Evolutionary conservation across 2,797 vertebrate species (phyloP), one percentile per base, ranked within the genome.

Genomic region (Hybognathus amarus): DNA sequence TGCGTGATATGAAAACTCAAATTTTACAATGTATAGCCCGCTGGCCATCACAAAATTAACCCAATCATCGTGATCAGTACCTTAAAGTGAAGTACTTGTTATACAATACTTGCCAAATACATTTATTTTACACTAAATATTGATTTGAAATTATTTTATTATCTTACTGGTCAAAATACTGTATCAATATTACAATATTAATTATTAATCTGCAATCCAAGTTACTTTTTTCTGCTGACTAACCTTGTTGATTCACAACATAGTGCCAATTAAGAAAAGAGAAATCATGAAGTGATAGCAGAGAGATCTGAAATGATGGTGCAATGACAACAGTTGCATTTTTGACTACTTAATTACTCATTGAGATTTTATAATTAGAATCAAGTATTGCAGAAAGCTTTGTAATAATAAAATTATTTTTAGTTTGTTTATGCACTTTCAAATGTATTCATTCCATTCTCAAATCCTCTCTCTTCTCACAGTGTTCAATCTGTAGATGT

Each of bases 401-500:
- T 73, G 70, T 38, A 36, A 56, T 36, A 36, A 75, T 38, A 56
- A 2, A 56, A 17, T 12, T 12, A 15, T 15, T 33, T 33, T 33
- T 33, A 33, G 18, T 56, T 4, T 36, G 6, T 22, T 30, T 30
- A 30, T 47, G 24, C 27, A 33, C 8, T 61, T 2, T n/a, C 68
- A 15, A 36, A 77, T 71, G 52, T 30, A 12, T 79, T 18, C 24
- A 74, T 36, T 64, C 24, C 10, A 68, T 52, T 13, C 54, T 69
- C 24, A 42, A 50, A 18, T 18, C 56, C 30, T 79, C 45, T 85
- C 30, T 79, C 7, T 63, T 15, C 38, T 66, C 22, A 52, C 83
- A 87, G 86, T 33, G 40, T 45, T 84, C 68, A 87, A 24, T 70
- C 82, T 63, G 83, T 63, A 56, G 87, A 87, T 27, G 77, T 64